Percentiles rank a stretch among this genome's conserved stretches.
These are phyloP conservation scores for Pandemis heparana DNA, from an alignment of 2,888 invertebrate species.

Conservation along the genomic window DNA sequence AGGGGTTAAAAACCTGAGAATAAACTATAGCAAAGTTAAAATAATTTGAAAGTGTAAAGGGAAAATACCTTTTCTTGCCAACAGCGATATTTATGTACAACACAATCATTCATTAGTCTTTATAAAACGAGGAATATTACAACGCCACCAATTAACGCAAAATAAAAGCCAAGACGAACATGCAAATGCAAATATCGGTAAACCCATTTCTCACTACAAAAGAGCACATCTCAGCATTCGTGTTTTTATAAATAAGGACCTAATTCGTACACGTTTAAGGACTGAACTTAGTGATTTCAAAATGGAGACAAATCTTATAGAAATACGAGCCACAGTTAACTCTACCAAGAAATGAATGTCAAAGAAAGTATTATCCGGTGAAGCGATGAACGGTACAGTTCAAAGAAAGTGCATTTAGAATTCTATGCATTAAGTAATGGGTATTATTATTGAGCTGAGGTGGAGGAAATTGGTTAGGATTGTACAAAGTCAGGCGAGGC, in stretches of 20 bases:
- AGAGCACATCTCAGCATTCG: neutral
- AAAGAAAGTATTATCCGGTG: neutral
- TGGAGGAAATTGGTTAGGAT: constrained; percentile 15
- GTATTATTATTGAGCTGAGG: constrained; percentile 2
- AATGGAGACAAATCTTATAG: neutral
- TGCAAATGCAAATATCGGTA: neutral
- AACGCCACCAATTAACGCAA: neutral
- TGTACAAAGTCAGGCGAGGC: neutral
- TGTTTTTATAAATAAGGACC: neutral
- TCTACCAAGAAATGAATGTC: neutral
- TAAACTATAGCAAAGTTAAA: too few relatives aligned
- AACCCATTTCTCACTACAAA: neutral
- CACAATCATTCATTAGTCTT: neutral
- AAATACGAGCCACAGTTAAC: neutral
- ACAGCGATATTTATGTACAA: neutral
- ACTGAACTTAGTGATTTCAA: neutral
- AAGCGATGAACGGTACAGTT: neutral
- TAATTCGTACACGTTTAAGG: neutral
- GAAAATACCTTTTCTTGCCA: neutral
- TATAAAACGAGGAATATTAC: neutral
- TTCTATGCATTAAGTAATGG: constrained; percentile 19
- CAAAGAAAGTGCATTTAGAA: constrained; percentile 19
- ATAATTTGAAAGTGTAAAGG: too few relatives aligned
- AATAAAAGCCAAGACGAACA: neutral
- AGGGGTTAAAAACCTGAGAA: too few relatives aligned